Base-by-base conservation (phyloP, 2,888 invertebrate species). In the Cataglyphis rosenhaueri region DNA sequence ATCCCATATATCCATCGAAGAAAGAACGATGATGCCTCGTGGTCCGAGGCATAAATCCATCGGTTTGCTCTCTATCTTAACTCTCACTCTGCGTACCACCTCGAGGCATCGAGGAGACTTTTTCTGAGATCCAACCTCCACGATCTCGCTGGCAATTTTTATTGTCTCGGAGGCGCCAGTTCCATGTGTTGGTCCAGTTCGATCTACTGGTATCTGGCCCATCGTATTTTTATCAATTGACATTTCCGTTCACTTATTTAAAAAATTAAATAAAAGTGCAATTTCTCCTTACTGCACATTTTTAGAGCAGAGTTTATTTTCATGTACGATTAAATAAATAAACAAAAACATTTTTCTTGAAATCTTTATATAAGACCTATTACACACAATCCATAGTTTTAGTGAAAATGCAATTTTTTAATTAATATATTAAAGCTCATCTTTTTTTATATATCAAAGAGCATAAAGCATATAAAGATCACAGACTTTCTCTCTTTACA, bases 11-110 rank as follows among this genome's bases (percentile, higher is more conserved):
- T 92, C 91, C 86, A 90, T 87, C 86, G 78, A 8, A 64, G 81
- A 82, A 75, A 85, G 73, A 89, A 89, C 87, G 89, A 91, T 88
- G 91, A 91, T 91, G 87, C 88, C 86, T 90, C 86, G 85, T 89
- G 86, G 90, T 91, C 88, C 89, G 82, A 90, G 88, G 89, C 91
- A 93, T 93, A 93, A 93, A 93, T 93, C 92, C 91, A 92, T 93
- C 92, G 90, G 89, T 92, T 91, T 91, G 89, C 89, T 91, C 88
- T 92, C 90, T 93, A 92, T 92, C 92, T 92, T 88, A 84, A 84
- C 90, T 89, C 89, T 89, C 90, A 89, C 89, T 87, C 85, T 88
- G 73, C 82, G 65, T 82, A 84, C 81, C 78, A 85, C 89, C 88
- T 89, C 85, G 68, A 85, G 86, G 88, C 90, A 84, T 88, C 75